Evolutionary conservation across 2,113 vertebrate genomes (phyloP).

Genomic region (Pelecanoides urinatrix): DNA sequence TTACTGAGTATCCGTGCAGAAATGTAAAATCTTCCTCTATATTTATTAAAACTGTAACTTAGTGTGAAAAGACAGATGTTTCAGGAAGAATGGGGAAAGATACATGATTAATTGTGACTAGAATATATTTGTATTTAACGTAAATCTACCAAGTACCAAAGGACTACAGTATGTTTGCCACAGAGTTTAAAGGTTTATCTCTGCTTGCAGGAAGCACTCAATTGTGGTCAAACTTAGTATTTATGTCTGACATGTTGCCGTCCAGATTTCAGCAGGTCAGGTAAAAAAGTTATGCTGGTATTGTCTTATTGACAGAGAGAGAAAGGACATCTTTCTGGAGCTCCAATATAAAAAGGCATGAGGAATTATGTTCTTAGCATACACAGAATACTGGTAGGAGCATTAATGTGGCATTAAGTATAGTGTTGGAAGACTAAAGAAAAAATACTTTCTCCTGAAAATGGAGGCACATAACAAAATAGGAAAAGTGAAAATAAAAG

Average conservation of each 20-base stretch:
- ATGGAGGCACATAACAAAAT: neutral
- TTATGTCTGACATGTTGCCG: neutral
- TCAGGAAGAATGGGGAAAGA: neutral
- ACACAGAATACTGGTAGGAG: neutral
- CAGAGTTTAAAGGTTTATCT: neutral
- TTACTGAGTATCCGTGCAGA: neutral
- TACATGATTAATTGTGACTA: neutral
- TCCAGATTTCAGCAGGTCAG: neutral
- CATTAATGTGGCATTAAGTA: neutral
- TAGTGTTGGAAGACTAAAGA: neutral
- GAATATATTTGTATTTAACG: neutral
- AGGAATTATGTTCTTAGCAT: neutral
- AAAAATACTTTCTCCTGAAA: neutral
- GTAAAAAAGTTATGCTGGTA: neutral
- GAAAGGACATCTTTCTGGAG: neutral
- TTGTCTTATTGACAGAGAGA: neutral
- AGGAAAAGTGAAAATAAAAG: neutral
- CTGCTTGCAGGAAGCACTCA: neutral
- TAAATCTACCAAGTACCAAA: neutral
- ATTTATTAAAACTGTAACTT: conserved; percentile 23
- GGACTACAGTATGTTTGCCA: neutral
- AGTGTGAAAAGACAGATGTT: conserved; percentile 6
- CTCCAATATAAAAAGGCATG: neutral
- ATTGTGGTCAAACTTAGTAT: neutral
- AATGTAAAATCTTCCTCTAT: neutral